These are phyloP conservation scores for Heteronetta atricapilla DNA, from an alignment of 2,113 vertebrate species.

Conservation along the genomic window DNA sequence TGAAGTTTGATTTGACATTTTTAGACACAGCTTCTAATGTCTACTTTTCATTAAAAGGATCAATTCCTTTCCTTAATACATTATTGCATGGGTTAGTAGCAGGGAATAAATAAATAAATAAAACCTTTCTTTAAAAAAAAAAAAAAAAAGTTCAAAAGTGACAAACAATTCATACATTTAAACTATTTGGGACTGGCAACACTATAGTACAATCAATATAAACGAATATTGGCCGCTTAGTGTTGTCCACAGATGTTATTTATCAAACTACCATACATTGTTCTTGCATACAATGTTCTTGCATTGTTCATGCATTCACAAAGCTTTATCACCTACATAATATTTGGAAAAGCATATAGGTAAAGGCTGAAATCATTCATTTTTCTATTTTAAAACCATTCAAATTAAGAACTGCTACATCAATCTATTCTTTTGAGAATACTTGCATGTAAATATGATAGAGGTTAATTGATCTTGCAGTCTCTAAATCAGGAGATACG, in stretches of 20 bases:
- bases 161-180: not conserved
- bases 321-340: not conserved
- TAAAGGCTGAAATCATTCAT: not conserved
- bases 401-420: not conserved
- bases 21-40: not conserved
- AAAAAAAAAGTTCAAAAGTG: not conserved
- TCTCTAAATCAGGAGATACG: not conserved
- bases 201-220: not conserved
- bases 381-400: not conserved
- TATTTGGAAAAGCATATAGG: not conserved
- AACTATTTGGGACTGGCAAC: not conserved
- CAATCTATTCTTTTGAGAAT: not conserved
- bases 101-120: not conserved
- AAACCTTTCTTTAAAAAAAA: not conserved
- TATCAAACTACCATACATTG: not conserved
- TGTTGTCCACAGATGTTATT: not conserved
- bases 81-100: not conserved
- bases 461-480: not conserved
- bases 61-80: not conserved
- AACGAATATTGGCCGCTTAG: not conserved
- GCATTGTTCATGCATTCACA: not conserved
- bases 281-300: not conserved
- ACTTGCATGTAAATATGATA: not conserved
- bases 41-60: not conserved
- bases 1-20: not conserved